A percentile compares a stretch with the other conserved stretches of the same genome.
These are phyloP conservation scores for Cebus imitator DNA, from an alignment of 2,113 vertebrate genomes.

Conservation along the genomic window DNA sequence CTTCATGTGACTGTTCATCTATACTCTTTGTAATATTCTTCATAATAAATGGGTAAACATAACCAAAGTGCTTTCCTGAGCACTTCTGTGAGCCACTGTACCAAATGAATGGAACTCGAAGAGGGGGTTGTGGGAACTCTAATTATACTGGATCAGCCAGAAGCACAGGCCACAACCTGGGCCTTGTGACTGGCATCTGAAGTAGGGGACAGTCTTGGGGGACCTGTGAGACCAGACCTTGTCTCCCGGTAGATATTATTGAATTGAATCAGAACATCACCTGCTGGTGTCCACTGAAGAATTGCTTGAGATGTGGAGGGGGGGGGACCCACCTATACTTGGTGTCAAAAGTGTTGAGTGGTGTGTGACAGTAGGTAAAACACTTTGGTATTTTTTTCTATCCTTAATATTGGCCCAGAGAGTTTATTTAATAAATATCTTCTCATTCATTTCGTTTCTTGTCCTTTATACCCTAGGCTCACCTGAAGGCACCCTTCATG, in stretches of 20 bases:
- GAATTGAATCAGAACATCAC: not conserved
- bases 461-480: not conserved
- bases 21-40: not conserved
- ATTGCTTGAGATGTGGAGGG: not conserved
- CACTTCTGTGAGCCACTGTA: not conserved
- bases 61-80: not conserved
- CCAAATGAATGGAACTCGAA: not conserved
- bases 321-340: too few relatives aligned
- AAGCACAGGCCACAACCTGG: not conserved
- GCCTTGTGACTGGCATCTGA: not conserved
- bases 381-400: not conserved
- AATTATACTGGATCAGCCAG: not conserved
- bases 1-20: not conserved
- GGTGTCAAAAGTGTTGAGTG: not conserved
- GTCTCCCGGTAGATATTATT: not conserved
- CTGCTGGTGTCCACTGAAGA: not conserved
- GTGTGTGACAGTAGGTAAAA: not conserved
- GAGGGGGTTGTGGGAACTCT: not conserved
- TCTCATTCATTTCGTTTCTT: not conserved
- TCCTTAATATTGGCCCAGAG: not conserved
- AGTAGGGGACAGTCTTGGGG: too few relatives aligned
- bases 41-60: not conserved
- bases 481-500: too few relatives aligned
- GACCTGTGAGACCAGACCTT: not conserved
- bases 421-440: not conserved